These are phyloP conservation scores for Dynastes maya DNA, from an alignment of 2,888 invertebrate genomes.

Conservation along the genomic window DNA sequence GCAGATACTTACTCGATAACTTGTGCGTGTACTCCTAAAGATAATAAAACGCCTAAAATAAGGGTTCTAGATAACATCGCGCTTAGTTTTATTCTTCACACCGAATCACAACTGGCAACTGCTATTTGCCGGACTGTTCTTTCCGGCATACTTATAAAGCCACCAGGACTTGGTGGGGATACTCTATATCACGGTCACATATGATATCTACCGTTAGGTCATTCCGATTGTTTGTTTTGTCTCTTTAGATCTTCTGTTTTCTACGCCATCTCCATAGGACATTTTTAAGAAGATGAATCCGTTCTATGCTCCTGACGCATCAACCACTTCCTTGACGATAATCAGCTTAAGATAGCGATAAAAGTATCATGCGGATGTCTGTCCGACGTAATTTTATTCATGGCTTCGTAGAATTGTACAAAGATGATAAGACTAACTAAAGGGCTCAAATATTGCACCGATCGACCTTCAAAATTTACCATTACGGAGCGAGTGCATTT, in stretches of 20 bases:
- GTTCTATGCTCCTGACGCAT: background rate
- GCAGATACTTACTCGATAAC: conserved; percentile 58
- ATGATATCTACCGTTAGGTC: conserved; percentile 63
- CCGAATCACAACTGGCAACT: conserved; percentile 23
- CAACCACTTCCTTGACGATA: conserved; percentile 13
- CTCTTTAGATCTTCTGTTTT: conserved; percentile 12
- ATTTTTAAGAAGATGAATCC: background rate
- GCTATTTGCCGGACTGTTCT: conserved; percentile 44
- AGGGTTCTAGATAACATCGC: conserved; percentile 58
- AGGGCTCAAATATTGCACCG: background rate
- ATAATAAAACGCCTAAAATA: conserved; percentile 55
- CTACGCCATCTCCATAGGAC: background rate
- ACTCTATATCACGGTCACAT: conserved; percentile 51
- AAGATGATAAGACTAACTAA: background rate
- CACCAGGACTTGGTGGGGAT: conserved; percentile 35
- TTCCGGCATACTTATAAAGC: conserved; percentile 60
- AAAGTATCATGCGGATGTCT: background rate
- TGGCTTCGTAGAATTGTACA: background rate
- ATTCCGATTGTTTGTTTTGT: conserved; percentile 48
- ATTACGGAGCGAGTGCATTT: background rate
- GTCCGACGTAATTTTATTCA: background rate
- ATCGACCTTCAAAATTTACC: background rate
- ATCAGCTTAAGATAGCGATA: background rate
- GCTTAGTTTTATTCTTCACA: conserved; percentile 23
- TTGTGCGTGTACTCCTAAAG: conserved; percentile 58